A percentile compares a stretch with the other conserved stretches of the same genome.
phyloP scores from a whole-genome alignment of 2,113 vertebrate species.

The Oreochromis tanganicae region DNA sequence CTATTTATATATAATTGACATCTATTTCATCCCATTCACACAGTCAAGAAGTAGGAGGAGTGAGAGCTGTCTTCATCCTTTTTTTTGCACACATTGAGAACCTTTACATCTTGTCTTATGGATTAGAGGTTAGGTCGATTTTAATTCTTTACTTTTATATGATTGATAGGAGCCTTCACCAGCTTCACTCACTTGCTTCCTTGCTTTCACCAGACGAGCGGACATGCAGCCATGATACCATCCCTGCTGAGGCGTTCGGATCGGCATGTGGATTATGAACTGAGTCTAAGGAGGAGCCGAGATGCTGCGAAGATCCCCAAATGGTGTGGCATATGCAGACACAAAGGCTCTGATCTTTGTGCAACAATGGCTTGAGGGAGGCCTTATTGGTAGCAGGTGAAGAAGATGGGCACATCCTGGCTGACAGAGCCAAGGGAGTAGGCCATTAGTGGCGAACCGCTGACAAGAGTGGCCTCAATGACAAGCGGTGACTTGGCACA shows the following conservation, averaged over 20 bases:
- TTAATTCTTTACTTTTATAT: neutral
- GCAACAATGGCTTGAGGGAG: constrained; percentile 12
- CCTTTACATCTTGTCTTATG: neutral
- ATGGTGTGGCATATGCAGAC: constrained; percentile 9
- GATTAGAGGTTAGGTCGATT: neutral
- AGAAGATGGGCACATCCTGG: constrained; percentile 8
- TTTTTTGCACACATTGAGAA: neutral
- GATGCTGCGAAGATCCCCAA: constrained; percentile 9
- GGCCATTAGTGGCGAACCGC: constrained; percentile 45
- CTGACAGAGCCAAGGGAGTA: constrained; percentile 27
- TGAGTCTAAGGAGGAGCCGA: neutral
- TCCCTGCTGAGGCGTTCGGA: neutral
- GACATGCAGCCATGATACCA: neutral
- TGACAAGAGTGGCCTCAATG: constrained; percentile 26
- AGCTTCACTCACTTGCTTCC: neutral
- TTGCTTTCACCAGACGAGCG: neutral
- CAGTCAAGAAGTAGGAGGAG: neutral
- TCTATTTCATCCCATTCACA: constrained; percentile 8
- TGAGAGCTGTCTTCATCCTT: neutral
- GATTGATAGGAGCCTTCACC: neutral
- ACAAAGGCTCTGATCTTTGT: constrained; percentile 39
- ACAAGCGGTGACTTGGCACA: constrained; percentile 38
- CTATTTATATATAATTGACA: constrained; percentile 4
- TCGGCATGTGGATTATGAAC: neutral
- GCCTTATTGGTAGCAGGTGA: constrained; percentile 51